phyloP scores from a whole-genome alignment of 2,888 invertebrate species.

The Drosophila maculinotata region DNA sequence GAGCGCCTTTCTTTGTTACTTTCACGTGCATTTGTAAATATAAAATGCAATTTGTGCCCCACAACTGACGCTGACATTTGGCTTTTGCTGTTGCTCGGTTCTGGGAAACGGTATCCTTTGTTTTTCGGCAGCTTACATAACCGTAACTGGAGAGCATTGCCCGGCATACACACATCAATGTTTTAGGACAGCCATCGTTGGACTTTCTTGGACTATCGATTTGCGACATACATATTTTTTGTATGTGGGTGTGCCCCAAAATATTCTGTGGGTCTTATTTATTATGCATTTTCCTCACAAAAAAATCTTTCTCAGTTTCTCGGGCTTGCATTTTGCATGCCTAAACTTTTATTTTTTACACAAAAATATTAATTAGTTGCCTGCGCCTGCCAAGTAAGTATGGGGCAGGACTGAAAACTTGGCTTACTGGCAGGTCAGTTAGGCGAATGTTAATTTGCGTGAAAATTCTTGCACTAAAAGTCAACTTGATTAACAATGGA shows the following conservation, averaged over 20 bases:
- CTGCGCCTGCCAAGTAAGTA: conserved; percentile 2
- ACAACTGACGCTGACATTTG: conserved; percentile 45
- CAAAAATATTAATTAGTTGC: conserved; percentile 59
- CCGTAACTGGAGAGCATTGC: too few relatives aligned
- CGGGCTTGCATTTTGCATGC: conserved; percentile 24
- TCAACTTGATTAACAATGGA: conserved; percentile 67
- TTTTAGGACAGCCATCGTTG: too few relatives aligned
- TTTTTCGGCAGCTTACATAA: background rate
- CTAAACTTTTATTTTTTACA: conserved; percentile 16
- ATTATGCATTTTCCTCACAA: conserved; percentile 5
- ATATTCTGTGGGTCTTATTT: conserved; percentile 7
- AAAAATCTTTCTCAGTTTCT: background rate
- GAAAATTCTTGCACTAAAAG: conserved; percentile 55
- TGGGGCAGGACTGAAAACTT: too few relatives aligned
- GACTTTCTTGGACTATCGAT: too few relatives aligned
- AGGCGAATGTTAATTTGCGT: conserved; percentile 58
- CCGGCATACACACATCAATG: too few relatives aligned
- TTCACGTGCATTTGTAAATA: conserved; percentile 51
- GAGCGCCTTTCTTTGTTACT: conserved; percentile 39
- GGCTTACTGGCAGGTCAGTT: too few relatives aligned
- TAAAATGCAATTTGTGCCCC: conserved; percentile 54
- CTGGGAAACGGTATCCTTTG: background rate
- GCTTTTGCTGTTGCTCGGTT: conserved; percentile 22
- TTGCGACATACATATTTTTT: too few relatives aligned
- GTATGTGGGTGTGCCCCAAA: background rate